A percentile compares a stretch with the other conserved stretches of the same genome.
These are phyloP conservation scores for Melanocharis versteri DNA, from an alignment of 2,113 vertebrate species.

Conservation along the genomic window DNA sequence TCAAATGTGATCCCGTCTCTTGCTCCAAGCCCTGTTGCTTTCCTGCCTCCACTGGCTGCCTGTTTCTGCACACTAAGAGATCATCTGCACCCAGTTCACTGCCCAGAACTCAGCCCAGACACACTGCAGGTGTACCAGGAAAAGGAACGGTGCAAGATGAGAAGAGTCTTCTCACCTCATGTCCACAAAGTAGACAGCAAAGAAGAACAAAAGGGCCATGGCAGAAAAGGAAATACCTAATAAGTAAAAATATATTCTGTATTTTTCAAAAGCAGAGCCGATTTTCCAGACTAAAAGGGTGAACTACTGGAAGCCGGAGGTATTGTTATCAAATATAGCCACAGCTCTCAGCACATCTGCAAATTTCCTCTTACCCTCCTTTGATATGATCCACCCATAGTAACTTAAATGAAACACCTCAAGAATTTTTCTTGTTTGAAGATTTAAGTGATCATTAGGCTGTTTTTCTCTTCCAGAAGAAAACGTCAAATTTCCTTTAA, in stretches of 20 bases:
- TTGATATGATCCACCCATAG: not conserved
- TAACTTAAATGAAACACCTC: not conserved
- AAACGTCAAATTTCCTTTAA: not conserved
- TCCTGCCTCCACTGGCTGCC: not conserved
- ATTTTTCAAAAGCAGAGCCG: not conserved
- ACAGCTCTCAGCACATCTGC: accelerated
- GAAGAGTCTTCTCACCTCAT: not conserved
- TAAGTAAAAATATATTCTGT: not conserved
- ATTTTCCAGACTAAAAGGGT: not conserved
- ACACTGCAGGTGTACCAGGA: not conserved
- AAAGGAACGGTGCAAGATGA: not conserved
- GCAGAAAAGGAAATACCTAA: not conserved
- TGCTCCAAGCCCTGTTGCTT: not conserved
- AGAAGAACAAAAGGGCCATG: not conserved
- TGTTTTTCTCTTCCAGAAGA: not conserved
- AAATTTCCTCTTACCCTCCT: not conserved
- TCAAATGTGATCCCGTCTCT: not conserved
- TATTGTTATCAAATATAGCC: not conserved
- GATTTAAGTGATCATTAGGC: not conserved
- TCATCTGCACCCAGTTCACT: not conserved
- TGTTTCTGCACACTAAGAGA: not conserved
- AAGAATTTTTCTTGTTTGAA: not conserved
- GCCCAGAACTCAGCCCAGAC: not conserved
- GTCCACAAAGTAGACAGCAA: not conserved
- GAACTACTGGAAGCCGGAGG: not conserved